phyloP scores from a whole-genome alignment of 2,888 invertebrate genomes.

The Gymnosoma rotundatum region DNA sequence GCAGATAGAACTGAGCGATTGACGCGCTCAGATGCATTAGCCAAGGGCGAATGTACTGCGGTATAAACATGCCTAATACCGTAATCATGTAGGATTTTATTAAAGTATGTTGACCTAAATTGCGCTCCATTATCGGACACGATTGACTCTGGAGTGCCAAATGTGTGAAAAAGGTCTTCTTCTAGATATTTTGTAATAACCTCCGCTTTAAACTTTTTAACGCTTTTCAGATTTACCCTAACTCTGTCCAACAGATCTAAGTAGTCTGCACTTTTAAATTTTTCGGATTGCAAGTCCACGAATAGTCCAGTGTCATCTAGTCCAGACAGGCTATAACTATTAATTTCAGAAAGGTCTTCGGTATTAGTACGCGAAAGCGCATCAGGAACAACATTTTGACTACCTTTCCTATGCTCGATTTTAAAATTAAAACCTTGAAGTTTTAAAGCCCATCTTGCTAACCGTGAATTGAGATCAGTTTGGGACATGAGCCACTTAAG shows the following conservation, averaged over 20 bases:
- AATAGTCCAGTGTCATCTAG: too few species aligned
- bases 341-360: not conserved
- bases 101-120: constrained; percentile 54
- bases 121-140: constrained; percentile 57
- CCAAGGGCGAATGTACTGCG: constrained; percentile 57
- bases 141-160: constrained; percentile 46
- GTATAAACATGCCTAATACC: constrained; percentile 57
- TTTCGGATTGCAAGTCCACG: too few species aligned
- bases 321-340: too few species aligned
- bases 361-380: not conserved
- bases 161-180: constrained; percentile 52
- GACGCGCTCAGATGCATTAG: constrained; percentile 60
- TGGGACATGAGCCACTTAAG: not conserved
- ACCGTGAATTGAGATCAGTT: not conserved
- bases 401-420: not conserved
- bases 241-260: too few species aligned
- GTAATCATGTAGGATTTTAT: constrained; percentile 39
- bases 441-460: constrained; percentile 1
- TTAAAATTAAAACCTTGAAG: not conserved
- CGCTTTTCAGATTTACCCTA: constrained; percentile 4
- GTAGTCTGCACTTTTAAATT: too few species aligned
- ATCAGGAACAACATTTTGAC: not conserved
- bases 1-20: constrained; percentile 58
- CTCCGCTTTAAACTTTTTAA: constrained; percentile 57
- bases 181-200: constrained; percentile 42